phyloP scores from a whole-genome alignment of 2,797 vertebrate genomes.

The Mus spretus region DNA sequence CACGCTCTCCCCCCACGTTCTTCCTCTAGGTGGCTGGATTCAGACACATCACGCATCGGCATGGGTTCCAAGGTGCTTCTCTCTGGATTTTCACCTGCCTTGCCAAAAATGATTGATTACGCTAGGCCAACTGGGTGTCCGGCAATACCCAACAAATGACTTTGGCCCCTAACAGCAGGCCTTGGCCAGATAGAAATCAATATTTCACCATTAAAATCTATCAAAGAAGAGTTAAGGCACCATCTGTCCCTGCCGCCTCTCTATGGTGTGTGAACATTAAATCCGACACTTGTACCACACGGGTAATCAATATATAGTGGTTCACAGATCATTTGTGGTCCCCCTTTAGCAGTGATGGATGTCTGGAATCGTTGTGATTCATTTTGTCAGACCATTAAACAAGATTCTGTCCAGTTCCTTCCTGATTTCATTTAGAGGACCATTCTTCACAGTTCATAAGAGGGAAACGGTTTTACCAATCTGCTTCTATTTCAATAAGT shows the following conservation, averaged over 20 bases:
- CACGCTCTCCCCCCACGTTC: background rate
- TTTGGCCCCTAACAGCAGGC: conserved; percentile 96
- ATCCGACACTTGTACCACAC: conserved; percentile 97
- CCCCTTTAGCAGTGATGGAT: conserved; percentile 96
- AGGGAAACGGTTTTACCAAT: conserved; percentile 93
- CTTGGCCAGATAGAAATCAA: conserved; percentile 95
- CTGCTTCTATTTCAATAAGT: conserved; percentile 94
- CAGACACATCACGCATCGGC: conserved; percentile 86
- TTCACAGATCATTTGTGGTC: conserved; percentile 98
- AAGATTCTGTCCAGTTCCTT: conserved; percentile 94
- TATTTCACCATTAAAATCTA: conserved; percentile 88
- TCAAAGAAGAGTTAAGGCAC: conserved; percentile 87
- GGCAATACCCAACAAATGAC: conserved; percentile 97
- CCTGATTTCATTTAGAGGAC: conserved; percentile 94
- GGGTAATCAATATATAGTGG: conserved; percentile 97
- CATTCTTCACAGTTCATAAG: conserved; percentile 96
- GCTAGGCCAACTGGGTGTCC: conserved; percentile 92
- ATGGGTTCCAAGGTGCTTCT: conserved; percentile 91
- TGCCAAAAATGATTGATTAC: conserved; percentile 97
- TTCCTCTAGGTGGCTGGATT: conserved; percentile 56
- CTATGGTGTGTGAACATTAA: conserved; percentile 96
- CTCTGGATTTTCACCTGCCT: conserved; percentile 90
- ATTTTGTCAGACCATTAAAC: conserved; percentile 98
- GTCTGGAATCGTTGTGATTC: conserved; percentile 94
- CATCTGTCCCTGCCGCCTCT: conserved; percentile 92